A percentile compares a stretch with the other conserved stretches of the same genome.
Conservation (phyloP, 2,797 vertebrate genomes). For the Sebastes vulpes region DNA sequence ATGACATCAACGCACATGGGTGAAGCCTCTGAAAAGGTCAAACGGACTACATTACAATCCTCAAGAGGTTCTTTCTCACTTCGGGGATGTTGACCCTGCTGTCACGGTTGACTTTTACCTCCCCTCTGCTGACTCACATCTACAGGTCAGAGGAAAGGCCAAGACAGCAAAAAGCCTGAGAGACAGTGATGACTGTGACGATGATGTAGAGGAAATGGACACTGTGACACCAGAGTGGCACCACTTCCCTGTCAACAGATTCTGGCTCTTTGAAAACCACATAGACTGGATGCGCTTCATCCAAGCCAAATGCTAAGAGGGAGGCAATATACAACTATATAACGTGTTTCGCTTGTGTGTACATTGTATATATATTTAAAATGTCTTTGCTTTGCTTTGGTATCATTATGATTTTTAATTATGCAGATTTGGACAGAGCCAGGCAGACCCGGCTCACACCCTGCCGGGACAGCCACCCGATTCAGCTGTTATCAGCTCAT, state of each 20-base stretch:
- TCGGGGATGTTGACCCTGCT: background rate
- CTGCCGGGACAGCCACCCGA: too few relatives aligned
- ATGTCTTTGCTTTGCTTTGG: too few relatives aligned
- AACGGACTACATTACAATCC: constrained; percentile 9
- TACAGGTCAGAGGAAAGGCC: constrained; percentile 19
- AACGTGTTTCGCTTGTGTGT: background rate
- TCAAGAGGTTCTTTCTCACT: background rate
- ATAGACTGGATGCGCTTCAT: background rate
- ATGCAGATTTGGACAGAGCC: too few relatives aligned
- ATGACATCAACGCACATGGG: constrained; percentile 43
- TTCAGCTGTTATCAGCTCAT: too few relatives aligned
- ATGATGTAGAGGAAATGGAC: background rate
- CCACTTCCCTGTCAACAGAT: background rate
- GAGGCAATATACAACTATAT: background rate
- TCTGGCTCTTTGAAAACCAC: background rate
- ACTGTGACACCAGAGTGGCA: background rate
- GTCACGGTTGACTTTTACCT: background rate
- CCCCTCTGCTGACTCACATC: background rate
- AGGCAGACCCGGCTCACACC: background rate
- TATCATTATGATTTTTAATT: too few relatives aligned
- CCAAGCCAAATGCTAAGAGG: background rate
- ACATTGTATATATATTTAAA: background rate
- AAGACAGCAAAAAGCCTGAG: background rate
- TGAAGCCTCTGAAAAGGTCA: constrained; percentile 51
- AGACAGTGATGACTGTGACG: background rate